Conservation (phyloP, 2,113 vertebrate genomes). For the Strix aluco region DNA sequence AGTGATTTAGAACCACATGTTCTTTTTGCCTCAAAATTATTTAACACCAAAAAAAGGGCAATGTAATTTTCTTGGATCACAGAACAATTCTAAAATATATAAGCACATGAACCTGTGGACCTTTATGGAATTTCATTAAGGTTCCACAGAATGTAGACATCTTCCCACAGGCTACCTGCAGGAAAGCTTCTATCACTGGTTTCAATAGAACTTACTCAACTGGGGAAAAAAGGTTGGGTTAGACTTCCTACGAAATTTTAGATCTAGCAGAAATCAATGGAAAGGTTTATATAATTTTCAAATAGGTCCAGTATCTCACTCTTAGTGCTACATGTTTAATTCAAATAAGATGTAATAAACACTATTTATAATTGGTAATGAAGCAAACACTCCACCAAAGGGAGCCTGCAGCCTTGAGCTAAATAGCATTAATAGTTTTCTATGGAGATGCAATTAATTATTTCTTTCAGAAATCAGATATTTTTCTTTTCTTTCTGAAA, state of each 20-base stretch:
- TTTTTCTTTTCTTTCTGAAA: background rate
- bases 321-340: background rate
- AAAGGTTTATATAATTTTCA: background rate
- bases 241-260: background rate
- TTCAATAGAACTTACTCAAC: background rate
- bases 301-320: background rate
- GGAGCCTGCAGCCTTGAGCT: background rate
- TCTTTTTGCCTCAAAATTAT: background rate
- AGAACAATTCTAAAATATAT: background rate
- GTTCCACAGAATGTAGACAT: background rate
- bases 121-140: background rate
- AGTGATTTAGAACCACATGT: background rate
- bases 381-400: background rate
- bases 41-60: background rate
- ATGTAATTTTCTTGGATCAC: background rate
- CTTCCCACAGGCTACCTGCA: background rate
- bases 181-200: background rate
- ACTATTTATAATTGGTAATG: background rate
- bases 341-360: background rate
- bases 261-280: background rate
- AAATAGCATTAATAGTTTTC: background rate
- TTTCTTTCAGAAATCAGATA: background rate
- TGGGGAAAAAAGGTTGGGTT: background rate
- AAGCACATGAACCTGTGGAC: background rate
- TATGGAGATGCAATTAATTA: background rate